Evolutionary conservation across 2,797 vertebrate genomes (phyloP).

Genomic region (Cheirogaleus major): DNA sequence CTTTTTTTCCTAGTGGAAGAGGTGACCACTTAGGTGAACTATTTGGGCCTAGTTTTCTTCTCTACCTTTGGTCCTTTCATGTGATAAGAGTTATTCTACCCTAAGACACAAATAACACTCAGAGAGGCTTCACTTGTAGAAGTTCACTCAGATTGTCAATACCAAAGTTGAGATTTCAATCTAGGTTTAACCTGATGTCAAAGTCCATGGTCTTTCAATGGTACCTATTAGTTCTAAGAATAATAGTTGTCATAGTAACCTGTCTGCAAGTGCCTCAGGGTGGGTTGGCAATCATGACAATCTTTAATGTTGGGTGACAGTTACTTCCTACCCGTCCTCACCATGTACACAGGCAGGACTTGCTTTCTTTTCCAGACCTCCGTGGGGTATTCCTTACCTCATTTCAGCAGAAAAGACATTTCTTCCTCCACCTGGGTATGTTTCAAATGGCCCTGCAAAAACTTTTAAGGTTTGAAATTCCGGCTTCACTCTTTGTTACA

Average conservation of each 20-base stretch:
- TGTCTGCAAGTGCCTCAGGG: neutral
- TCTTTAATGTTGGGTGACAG: neutral
- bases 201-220: neutral
- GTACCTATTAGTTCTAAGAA: neutral
- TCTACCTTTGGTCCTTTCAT: neutral
- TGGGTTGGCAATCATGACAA: neutral
- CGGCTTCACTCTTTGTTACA: neutral
- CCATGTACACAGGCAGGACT: neutral
- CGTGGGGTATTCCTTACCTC: neutral
- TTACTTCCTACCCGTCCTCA: neutral
- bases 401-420: neutral
- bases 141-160: neutral
- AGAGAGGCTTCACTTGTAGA: neutral
- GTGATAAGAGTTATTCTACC: neutral
- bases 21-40: neutral
- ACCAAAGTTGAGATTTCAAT: neutral
- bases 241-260: neutral
- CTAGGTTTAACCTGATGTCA: neutral
- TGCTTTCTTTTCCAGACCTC: neutral
- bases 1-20: neutral
- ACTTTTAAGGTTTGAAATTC: neutral
- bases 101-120: neutral
- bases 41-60: neutral
- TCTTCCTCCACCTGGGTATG: neutral
- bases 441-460: neutral